A percentile compares a stretch with the other conserved stretches of the same genome.
Conservation (phyloP, 1,140 invertebrate genomes). For the Drosophila virilis region DNA sequence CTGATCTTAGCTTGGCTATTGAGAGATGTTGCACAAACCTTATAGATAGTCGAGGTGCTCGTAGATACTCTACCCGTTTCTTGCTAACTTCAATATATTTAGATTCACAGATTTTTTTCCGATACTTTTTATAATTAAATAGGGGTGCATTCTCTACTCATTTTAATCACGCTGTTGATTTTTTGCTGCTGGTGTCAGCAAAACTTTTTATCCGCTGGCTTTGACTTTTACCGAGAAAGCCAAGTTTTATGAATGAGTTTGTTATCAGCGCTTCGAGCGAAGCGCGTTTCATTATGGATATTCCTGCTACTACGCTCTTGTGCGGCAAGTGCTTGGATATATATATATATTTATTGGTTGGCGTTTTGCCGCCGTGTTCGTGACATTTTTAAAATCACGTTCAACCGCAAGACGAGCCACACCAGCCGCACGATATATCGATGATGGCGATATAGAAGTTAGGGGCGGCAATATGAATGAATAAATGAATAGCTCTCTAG, state of each 20-base stretch:
- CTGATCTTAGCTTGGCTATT: not conserved
- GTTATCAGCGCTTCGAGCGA: slow-evolving; percentile 38
- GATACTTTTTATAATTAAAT: not conserved
- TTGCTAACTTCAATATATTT: too few species aligned
- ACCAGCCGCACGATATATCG: slow-evolving; percentile 56
- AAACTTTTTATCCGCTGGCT: not conserved
- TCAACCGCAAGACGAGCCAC: slow-evolving; percentile 57
- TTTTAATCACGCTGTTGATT: not conserved
- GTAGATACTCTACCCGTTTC: not conserved
- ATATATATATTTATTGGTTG: slow-evolving; percentile 43
- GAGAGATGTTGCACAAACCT: not conserved
- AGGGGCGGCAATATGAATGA: not conserved
- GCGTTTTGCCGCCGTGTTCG: slow-evolving; percentile 46
- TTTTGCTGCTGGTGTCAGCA: slow-evolving; percentile 1
- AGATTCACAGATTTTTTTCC: not conserved
- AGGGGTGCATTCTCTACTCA: not conserved
- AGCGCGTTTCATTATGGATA: slow-evolving; percentile 24
- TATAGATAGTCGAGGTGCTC: not conserved
- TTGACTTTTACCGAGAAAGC: slow-evolving; percentile 1
- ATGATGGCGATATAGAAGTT: slow-evolving; percentile 52
- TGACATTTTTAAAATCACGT: slow-evolving; percentile 81
- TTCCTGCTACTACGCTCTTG: not conserved
- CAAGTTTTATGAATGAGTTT: slow-evolving; percentile 61
- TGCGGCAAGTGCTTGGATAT: slow-evolving; percentile 16
- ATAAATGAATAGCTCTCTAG: slow-evolving; percentile 26